Percentiles rank a stretch among this genome's conserved stretches.
These are phyloP conservation scores for Trematocara unimaculatum DNA, from an alignment of 2,113 vertebrate genomes.

Conservation along the genomic window DNA sequence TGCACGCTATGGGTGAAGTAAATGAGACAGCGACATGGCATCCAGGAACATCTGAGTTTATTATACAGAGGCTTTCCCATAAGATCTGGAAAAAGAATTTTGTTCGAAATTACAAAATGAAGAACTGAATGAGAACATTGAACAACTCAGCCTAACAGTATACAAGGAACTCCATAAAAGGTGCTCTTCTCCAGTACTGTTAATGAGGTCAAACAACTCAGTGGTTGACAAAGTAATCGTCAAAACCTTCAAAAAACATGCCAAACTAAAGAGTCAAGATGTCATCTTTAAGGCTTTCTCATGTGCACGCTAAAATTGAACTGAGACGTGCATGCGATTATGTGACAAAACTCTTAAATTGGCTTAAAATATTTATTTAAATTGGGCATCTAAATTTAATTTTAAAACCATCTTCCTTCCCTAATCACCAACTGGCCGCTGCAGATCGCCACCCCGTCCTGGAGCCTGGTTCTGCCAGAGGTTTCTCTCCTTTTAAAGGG, in stretches of 20 bases:
- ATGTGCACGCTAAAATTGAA: too few species aligned
- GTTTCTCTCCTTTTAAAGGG: neutral
- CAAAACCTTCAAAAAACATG: neutral
- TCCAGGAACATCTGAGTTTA: neutral
- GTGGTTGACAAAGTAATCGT: neutral
- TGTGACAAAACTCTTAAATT: too few species aligned
- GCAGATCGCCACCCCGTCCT: neutral
- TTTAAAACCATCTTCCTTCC: neutral
- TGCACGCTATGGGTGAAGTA: neutral
- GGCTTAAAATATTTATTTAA: too few species aligned
- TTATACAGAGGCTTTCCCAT: neutral
- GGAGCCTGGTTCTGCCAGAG: neutral
- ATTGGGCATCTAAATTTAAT: neutral
- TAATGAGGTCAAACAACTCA: neutral
- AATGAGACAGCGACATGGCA: neutral
- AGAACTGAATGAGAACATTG: neutral
- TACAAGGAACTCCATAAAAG: neutral
- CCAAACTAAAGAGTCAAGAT: too few species aligned
- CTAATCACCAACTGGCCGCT: neutral
- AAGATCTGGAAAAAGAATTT: neutral
- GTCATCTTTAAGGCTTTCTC: too few species aligned
- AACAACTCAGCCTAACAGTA: neutral
- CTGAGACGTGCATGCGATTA: too few species aligned
- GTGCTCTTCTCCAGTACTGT: neutral
- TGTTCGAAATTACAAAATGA: neutral